phyloP scores from a whole-genome alignment of 1,140 invertebrate genomes.

The Papilio xuthus region DNA sequence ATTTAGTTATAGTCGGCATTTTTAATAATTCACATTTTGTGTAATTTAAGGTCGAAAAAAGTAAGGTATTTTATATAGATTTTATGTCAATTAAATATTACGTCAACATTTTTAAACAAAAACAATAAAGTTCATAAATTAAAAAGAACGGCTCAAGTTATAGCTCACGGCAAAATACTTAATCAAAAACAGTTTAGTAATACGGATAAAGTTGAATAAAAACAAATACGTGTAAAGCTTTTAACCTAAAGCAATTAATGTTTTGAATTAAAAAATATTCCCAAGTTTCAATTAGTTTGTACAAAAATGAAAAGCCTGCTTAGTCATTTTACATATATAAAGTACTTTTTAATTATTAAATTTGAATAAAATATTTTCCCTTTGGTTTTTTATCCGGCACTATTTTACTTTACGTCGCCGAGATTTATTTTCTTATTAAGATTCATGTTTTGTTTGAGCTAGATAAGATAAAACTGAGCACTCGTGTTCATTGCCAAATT shows the following conservation, averaged over 20 bases:
- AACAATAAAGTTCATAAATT: too few relatives aligned
- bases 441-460: constrained; percentile 15
- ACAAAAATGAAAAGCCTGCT: neutral
- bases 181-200: too few relatives aligned
- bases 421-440: constrained; percentile 16
- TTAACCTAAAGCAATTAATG: neutral
- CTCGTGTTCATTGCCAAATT: constrained; percentile 14
- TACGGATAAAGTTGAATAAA: neutral
- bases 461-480: constrained; percentile 15
- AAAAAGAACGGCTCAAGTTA: too few relatives aligned
- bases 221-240: neutral
- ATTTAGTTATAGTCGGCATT: too few relatives aligned
- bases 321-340: neutral
- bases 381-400: neutral
- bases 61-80: too few relatives aligned
- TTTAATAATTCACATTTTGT: too few relatives aligned
- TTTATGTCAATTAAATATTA: too few relatives aligned
- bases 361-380: neutral
- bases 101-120: too few relatives aligned
- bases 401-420: neutral
- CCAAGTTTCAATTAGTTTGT: neutral
- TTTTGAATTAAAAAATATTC: neutral
- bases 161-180: too few relatives aligned
- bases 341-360: neutral
- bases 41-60: too few relatives aligned